Evolutionary conservation across 2,888 invertebrate species (phyloP).

Genomic region (Sclerodermus sp.): DNA sequence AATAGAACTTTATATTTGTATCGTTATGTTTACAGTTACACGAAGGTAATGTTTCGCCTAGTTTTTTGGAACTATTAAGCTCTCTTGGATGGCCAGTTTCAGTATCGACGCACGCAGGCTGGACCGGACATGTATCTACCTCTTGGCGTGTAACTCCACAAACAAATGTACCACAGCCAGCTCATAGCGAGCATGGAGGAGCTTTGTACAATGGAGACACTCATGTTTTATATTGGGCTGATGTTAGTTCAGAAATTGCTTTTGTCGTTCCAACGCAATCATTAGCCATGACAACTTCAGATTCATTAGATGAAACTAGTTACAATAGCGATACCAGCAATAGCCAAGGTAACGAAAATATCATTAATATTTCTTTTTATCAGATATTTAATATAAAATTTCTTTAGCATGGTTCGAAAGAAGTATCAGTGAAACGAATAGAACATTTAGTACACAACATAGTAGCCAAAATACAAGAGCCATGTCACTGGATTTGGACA

Average conservation of each 20-base stretch:
- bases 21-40: conserved; percentile 40
- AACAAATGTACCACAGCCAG: conserved; percentile 31
- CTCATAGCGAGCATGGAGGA: conserved; percentile 63
- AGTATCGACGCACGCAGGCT: conserved; percentile 85
- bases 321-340: conserved; percentile 44
- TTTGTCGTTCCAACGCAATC: conserved; percentile 81
- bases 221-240: conserved; percentile 92
- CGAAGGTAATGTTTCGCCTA: conserved; percentile 57
- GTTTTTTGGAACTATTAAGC: conserved; percentile 63
- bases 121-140: conserved; percentile 89
- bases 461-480: conserved; percentile 65
- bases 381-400: background rate
- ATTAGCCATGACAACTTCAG: conserved; percentile 29
- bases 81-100: conserved; percentile 87
- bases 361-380: too few species aligned
- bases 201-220: conserved; percentile 80
- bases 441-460: conserved; percentile 31
- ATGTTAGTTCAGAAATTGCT: conserved; percentile 90
- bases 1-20: background rate
- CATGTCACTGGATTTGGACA: conserved; percentile 72
- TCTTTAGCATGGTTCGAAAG: conserved; percentile 63
- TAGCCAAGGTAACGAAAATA: conserved; percentile 35
- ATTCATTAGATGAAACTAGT: conserved; percentile 43
- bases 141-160: conserved; percentile 70
- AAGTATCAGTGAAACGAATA: conserved; percentile 60